Conservation (phyloP, 2,888 invertebrate genomes). For the Tholera decimalis region DNA sequence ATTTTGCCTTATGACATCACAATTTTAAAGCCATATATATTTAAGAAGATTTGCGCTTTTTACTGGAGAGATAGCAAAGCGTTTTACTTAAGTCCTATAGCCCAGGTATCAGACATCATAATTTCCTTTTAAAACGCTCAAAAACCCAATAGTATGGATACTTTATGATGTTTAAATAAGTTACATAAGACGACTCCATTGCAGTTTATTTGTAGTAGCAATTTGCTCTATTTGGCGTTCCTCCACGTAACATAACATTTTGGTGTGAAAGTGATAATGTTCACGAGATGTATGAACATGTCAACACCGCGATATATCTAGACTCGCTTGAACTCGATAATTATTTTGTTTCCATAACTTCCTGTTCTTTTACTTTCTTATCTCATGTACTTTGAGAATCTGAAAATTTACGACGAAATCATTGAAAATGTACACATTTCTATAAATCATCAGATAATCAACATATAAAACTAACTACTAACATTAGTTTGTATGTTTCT, state of each 20-base stretch:
- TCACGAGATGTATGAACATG: constrained; percentile 46
- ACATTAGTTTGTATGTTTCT: too few species aligned
- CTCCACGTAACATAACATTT: constrained; percentile 42
- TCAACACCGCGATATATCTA: constrained; percentile 25
- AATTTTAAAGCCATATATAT: not conserved
- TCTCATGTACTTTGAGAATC: not conserved
- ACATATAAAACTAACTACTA: not conserved
- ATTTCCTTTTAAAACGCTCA: not conserved
- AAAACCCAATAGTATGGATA: not conserved
- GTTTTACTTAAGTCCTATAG: not conserved
- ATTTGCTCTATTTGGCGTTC: constrained; percentile 57
- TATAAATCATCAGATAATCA: not conserved
- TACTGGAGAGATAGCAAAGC: too few species aligned
- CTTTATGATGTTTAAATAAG: constrained; percentile 2
- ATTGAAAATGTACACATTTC: not conserved
- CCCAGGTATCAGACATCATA: not conserved
- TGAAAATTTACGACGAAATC: too few species aligned
- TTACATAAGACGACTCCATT: constrained; percentile 43
- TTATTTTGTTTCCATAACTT: constrained; percentile 2
- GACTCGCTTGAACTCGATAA: constrained; percentile 19
- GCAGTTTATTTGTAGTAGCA: constrained; percentile 55
- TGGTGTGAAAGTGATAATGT: constrained; percentile 63
- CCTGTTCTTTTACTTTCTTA: constrained; percentile 3
- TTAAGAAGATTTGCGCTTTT: not conserved
- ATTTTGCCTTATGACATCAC: too few species aligned